phyloP scores from a whole-genome alignment of 2,797 vertebrate species.

The Hypotaenidia okinawae region DNA sequence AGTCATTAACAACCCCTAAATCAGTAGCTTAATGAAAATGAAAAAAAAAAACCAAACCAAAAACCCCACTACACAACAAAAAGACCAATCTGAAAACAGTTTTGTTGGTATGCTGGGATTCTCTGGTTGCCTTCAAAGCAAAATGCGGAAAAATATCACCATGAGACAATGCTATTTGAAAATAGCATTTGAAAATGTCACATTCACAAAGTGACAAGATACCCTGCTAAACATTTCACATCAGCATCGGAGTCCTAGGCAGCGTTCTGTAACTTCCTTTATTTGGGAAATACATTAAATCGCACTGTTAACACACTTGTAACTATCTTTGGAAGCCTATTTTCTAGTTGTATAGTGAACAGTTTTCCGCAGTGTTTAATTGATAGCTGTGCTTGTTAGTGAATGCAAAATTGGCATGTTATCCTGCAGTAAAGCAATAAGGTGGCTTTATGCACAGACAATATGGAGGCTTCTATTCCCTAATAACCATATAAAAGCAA shows the following conservation, averaged over 20 bases:
- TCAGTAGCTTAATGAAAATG: conserved; percentile 29
- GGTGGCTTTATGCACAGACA: conserved; percentile 78
- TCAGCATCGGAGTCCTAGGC: conserved; percentile 66
- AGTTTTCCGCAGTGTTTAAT: conserved; percentile 74
- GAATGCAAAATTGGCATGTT: conserved; percentile 75
- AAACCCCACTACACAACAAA: background rate
- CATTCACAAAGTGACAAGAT: conserved; percentile 54
- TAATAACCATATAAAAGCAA: conserved; percentile 77
- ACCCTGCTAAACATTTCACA: conserved; percentile 53
- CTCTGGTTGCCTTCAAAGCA: conserved; percentile 47
- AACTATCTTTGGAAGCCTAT: conserved; percentile 76
- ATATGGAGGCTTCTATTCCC: conserved; percentile 71
- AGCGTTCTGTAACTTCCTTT: conserved; percentile 64
- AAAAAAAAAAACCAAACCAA: background rate
- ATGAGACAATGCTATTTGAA: conserved; percentile 43
- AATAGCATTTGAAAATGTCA: background rate
- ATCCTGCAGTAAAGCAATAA: conserved; percentile 79
- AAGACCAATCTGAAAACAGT: background rate
- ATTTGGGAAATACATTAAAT: conserved; percentile 64
- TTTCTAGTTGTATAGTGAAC: conserved; percentile 68
- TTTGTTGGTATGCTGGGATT: conserved; percentile 4
- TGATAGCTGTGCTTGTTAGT: conserved; percentile 75
- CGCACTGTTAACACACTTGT: conserved; percentile 69
- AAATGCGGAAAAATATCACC: conserved; percentile 30
- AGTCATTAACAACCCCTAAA: conserved; percentile 40